Percentiles rank a stretch among this genome's conserved stretches.
Evolutionary conservation across 37 sponge, comb jelly and placozoan species (phyloP).

Genomic region (Dysidea cf. avara): DNA sequence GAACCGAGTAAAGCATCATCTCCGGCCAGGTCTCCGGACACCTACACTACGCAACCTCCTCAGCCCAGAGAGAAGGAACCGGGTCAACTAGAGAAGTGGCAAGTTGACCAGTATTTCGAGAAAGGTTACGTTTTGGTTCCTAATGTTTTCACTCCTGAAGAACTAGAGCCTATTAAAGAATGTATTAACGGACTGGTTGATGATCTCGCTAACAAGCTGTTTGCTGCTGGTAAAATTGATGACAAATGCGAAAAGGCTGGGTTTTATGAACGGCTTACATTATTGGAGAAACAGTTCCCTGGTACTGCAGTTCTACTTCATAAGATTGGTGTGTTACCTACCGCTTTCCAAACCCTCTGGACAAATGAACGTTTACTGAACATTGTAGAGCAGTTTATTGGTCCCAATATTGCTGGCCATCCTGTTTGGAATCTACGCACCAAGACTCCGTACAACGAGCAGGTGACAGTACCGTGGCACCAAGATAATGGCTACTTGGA

Average conservation of each 20-base stretch:
- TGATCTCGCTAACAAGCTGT: constrained; percentile 64
- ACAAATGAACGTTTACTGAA: constrained; percentile 69
- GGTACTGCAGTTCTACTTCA: constrained; percentile 71
- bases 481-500: constrained; percentile 91
- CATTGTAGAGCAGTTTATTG: too few species aligned
- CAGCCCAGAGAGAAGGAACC: constrained; percentile 59
- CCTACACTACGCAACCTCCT: constrained; percentile 61
- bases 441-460: constrained; percentile 75
- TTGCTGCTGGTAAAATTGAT: constrained; percentile 50
- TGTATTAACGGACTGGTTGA: constrained; percentile 67
- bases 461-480: too few species aligned
- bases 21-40: constrained; percentile 43
- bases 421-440: too few species aligned
- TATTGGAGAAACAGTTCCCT: constrained; percentile 74
- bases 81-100: constrained; percentile 60
- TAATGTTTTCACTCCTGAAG: constrained; percentile 64
- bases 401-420: too few species aligned
- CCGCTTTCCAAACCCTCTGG: constrained; percentile 61
- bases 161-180: constrained; percentile 61
- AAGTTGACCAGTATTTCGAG: constrained; percentile 75
- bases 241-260: too few species aligned
- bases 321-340: constrained; percentile 63
- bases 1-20: neutral
- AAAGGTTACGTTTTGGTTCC: constrained; percentile 75
- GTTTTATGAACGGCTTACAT: constrained; percentile 68